A percentile compares a stretch with the other conserved stretches of the same genome.
Conservation (phyloP, 2,113 vertebrate species). For the Perccottus glenii region DNA sequence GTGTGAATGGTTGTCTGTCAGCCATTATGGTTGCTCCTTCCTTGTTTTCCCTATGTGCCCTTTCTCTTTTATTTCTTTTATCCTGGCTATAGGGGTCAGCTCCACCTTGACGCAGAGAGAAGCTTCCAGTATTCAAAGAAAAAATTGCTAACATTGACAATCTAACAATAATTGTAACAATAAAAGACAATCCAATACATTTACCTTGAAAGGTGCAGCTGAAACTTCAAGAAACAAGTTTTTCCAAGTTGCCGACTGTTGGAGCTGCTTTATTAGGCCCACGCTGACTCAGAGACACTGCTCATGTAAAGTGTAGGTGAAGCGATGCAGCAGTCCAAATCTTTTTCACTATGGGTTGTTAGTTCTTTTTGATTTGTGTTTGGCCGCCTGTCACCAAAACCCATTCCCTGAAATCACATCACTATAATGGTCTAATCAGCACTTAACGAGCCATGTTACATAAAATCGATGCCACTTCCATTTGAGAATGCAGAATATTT, state of each 20-base stretch:
- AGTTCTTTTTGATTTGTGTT: conserved; percentile 68
- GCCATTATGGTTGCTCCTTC: too few species aligned
- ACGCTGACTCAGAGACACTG: conserved; percentile 25
- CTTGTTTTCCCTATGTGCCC: too few species aligned
- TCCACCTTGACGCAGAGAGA: too few species aligned
- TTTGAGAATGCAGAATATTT: conserved; percentile 72
- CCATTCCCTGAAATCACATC: conserved; percentile 76
- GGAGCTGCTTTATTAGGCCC: conserved; percentile 23
- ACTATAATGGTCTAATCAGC: conserved; percentile 79
- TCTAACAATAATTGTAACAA: too few species aligned
- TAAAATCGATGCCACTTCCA: conserved; percentile 75
- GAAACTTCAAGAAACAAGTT: neutral
- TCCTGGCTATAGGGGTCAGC: too few species aligned
- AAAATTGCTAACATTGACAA: too few species aligned
- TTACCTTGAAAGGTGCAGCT: too few species aligned
- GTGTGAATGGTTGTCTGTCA: too few species aligned
- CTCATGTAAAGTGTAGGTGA: conserved; percentile 41
- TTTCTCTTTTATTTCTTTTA: too few species aligned
- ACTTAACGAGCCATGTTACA: conserved; percentile 77
- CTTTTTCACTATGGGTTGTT: conserved; percentile 62
- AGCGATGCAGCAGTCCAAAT: conserved; percentile 57
- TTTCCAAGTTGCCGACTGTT: conserved; percentile 8
- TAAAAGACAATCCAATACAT: too few species aligned
- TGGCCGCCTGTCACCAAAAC: conserved; percentile 66
- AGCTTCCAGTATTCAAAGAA: too few species aligned